These are phyloP conservation scores for Apotomis capreana DNA, from an alignment of 2,888 invertebrate species.

Conservation along the genomic window DNA sequence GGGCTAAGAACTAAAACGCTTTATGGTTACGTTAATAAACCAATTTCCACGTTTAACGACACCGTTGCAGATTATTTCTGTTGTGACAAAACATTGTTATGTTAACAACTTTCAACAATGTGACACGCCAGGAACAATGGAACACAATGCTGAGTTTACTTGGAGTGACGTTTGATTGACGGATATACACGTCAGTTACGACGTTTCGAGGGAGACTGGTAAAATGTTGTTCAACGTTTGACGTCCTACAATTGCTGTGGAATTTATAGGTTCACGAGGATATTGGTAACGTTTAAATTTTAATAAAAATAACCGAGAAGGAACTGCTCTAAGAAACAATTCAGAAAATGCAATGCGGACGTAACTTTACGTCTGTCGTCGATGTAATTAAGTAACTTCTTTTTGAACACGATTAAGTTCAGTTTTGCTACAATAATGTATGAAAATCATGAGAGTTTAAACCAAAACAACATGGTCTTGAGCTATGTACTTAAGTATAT, in stretches of 20 bases:
- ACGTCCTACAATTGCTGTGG: constrained; percentile 3
- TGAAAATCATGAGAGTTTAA: no score
- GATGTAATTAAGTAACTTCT: no score
- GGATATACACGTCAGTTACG: neutral
- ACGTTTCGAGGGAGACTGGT: neutral
- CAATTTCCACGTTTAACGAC: constrained; percentile 18
- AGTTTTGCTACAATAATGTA: no score
- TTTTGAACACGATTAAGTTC: no score
- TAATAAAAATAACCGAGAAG: no score
- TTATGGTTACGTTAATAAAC: neutral
- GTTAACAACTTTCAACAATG: constrained; percentile 25
- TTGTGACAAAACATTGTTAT: constrained; percentile 20
- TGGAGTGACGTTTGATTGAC: neutral
- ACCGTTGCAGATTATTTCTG: constrained; percentile 9
- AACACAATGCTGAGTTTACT: constrained; percentile 4
- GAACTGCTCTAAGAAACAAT: no score
- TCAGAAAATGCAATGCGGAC: no score
- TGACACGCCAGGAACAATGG: constrained; percentile 10
- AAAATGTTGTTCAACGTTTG: constrained; percentile 8
- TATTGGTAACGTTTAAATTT: neutral
- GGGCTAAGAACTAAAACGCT: neutral
- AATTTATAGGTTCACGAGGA: neutral
- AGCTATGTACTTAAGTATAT: no score
- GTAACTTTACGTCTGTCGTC: no score
- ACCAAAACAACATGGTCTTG: no score